phyloP scores from a whole-genome alignment of 2,113 vertebrate genomes.

The Trogon melanurus region DNA sequence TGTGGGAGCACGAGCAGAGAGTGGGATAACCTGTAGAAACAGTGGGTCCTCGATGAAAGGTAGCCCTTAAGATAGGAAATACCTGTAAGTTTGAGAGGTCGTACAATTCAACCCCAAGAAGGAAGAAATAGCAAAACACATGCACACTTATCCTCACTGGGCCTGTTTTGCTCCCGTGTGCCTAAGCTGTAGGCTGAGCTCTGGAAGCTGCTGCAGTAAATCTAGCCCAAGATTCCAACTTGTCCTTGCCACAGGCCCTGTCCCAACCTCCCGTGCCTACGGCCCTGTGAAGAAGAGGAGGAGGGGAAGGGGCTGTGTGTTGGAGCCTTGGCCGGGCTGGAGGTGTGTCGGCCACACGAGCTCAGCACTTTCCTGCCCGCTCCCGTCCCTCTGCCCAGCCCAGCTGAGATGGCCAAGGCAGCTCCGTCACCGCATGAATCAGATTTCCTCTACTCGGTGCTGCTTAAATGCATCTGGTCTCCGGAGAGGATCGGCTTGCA shows the following conservation, averaged over 20 bases:
- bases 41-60: background rate
- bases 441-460: conserved; percentile 4
- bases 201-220: background rate
- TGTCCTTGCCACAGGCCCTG: accelerated
- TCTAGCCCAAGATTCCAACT: background rate
- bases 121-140: background rate
- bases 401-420: background rate
- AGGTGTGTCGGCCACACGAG: accelerated
- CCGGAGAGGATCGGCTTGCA: conserved; percentile 24
- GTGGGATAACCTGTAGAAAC: background rate
- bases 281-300: background rate
- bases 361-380: background rate
- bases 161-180: background rate
- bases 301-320: accelerated
- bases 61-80: background rate
- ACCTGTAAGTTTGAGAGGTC: background rate
- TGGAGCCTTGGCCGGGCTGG: background rate
- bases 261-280: accelerated
- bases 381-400: background rate
- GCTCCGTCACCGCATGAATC: background rate
- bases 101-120: background rate
- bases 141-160: background rate
- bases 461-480: background rate
- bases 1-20: background rate
- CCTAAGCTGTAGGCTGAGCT: background rate